These are phyloP conservation scores for Ceratitis capitata DNA, from an alignment of 1,140 invertebrate species.

Conservation along the genomic window DNA sequence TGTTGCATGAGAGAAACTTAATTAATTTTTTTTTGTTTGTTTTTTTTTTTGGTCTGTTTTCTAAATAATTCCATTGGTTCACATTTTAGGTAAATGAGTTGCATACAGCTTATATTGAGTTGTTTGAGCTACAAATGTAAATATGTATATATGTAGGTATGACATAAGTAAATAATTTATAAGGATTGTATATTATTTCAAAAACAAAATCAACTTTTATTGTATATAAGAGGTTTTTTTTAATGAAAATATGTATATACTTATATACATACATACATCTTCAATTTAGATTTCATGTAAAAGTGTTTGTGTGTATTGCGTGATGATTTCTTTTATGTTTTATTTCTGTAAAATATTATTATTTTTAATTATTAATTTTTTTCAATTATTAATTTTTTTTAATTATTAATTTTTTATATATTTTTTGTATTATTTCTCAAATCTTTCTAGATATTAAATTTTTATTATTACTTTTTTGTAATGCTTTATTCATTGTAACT, in stretches of 20 bases:
- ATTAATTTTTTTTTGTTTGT: slow-evolving; percentile 9
- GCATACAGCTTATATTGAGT: not conserved
- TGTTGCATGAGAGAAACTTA: slow-evolving; percentile 3
- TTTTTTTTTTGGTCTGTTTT: too few species aligned
- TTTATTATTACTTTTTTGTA: not conserved
- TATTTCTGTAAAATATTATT: not conserved
- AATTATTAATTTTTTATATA: not conserved
- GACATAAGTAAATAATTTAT: too few species aligned
- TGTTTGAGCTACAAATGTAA: not conserved
- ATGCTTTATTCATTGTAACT: not conserved
- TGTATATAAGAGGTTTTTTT: too few species aligned
- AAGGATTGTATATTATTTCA: not conserved
- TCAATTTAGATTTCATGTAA: not conserved
- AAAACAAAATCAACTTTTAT: too few species aligned
- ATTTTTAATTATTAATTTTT: not conserved
- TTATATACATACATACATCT: too few species aligned
- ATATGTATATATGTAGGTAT: not conserved
- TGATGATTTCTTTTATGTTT: too few species aligned
- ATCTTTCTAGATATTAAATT: not conserved
- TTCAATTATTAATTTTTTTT: not conserved
- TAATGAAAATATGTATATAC: not conserved
- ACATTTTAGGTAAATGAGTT: slow-evolving; percentile 21
- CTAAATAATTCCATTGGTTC: slow-evolving; percentile 35
- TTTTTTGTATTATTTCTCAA: not conserved
- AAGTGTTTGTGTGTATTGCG: not conserved